Conservation (phyloP, 2,888 invertebrate species). For the Caenorhabditis sp. region DNA sequence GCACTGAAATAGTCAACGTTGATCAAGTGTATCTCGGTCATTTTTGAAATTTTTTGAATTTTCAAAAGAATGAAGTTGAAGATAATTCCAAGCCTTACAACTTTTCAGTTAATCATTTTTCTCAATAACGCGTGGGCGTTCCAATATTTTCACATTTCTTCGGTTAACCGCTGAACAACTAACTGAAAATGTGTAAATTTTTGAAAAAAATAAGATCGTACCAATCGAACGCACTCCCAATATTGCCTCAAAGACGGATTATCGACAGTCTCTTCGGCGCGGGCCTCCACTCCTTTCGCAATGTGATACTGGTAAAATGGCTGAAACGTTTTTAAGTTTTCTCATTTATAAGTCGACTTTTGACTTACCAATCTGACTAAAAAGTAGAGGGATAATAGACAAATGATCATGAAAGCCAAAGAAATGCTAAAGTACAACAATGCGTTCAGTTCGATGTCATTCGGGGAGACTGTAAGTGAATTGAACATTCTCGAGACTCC, state of each 20-base stretch:
- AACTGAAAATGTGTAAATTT: too few relatives aligned
- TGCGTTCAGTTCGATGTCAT: constrained; percentile 83
- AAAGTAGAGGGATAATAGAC: constrained; percentile 95
- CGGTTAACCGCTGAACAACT: too few relatives aligned
- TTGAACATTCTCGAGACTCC: too few relatives aligned
- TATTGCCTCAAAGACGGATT: constrained; percentile 60
- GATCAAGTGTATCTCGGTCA: too few relatives aligned
- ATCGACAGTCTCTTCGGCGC: constrained; percentile 54
- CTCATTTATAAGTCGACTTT: background rate
- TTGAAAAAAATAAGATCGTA: constrained; percentile 10
- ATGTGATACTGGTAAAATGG: constrained; percentile 64
- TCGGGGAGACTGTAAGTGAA: constrained; percentile 68
- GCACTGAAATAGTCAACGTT: constrained; percentile 55
- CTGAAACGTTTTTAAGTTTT: constrained; percentile 33
- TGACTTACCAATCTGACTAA: constrained; percentile 89
- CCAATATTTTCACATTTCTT: too few relatives aligned
- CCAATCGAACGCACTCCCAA: constrained; percentile 63
- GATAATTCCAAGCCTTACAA: too few relatives aligned
- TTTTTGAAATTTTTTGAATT: too few relatives aligned
- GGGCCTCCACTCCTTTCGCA: constrained; percentile 52
- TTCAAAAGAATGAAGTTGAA: too few relatives aligned
- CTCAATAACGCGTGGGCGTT: too few relatives aligned
- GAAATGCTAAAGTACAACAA: constrained; percentile 98
- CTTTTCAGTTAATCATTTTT: too few relatives aligned
- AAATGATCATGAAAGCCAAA: constrained; percentile 90